Percentiles rank a stretch among this genome's conserved stretches.
Conservation (phyloP, 2,888 invertebrate genomes). For the Pachliopta kotzebuea region DNA sequence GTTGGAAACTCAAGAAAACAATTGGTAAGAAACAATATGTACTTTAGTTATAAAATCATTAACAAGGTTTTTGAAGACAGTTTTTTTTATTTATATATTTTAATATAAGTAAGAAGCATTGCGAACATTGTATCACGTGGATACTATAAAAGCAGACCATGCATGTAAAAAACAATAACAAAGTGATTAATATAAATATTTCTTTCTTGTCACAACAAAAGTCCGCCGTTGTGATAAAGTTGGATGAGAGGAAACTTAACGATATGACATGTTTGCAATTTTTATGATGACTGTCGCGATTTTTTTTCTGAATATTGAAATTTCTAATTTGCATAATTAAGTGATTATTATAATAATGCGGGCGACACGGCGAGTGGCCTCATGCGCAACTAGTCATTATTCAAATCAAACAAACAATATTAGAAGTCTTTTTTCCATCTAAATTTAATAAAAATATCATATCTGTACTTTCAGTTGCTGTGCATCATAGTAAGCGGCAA, state of each 20-base stretch:
- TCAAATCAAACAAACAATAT: neutral
- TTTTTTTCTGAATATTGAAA: neutral
- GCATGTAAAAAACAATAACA: neutral
- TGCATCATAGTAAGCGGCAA: conserved; percentile 5
- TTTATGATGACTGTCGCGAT: conserved; percentile 1
- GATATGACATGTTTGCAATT: neutral
- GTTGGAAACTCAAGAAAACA: conserved; percentile 11
- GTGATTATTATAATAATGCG: neutral
- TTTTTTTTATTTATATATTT: neutral
- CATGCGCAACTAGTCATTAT: neutral
- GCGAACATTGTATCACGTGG: neutral
- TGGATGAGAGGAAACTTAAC: neutral
- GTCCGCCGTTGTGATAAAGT: neutral
- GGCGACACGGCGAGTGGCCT: no score
- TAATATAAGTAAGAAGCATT: neutral
- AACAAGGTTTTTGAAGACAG: neutral
- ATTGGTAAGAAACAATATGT: conserved; percentile 3
- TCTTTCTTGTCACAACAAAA: neutral
- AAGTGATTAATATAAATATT: neutral
- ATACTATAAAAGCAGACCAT: neutral
- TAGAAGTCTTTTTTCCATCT: neutral
- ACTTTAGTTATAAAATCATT: neutral
- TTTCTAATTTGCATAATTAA: neutral
- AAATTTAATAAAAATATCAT: conserved; percentile 4
- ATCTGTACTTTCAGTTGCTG: conserved; percentile 24